Evolutionary conservation across 2,113 vertebrate genomes (phyloP).

Genomic region (Riparia riparia): DNA sequence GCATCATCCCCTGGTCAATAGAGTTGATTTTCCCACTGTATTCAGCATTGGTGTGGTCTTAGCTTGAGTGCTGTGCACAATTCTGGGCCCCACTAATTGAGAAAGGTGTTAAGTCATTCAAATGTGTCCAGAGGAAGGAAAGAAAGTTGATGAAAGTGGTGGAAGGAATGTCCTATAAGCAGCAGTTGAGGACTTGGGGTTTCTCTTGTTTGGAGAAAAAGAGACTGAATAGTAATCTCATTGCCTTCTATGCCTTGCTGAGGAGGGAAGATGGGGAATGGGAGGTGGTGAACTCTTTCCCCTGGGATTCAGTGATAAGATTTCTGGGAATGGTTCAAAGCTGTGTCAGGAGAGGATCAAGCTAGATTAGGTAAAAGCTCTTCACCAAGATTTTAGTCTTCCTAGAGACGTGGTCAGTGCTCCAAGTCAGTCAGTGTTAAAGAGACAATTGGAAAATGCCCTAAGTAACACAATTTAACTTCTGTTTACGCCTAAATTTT

Average conservation of each 20-base stretch:
- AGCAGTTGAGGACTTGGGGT: not conserved
- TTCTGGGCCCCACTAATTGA: not conserved
- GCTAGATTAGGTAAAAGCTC: not conserved
- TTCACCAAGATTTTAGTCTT: not conserved
- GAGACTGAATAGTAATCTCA: fast-evolving
- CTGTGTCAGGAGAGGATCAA: not conserved
- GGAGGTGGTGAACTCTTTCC: not conserved
- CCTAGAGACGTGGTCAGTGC: fast-evolving
- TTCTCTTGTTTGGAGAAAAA: not conserved
- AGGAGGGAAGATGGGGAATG: not conserved
- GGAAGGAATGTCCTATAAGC: not conserved
- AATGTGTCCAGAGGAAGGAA: not conserved
- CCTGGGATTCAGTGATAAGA: not conserved
- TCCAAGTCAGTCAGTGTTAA: not conserved
- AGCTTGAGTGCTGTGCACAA: not conserved
- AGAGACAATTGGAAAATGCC: not conserved
- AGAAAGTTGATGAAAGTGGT: not conserved
- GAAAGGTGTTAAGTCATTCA: not conserved
- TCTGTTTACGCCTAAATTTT: not conserved
- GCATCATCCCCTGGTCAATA: fast-evolving
- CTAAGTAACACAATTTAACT: not conserved
- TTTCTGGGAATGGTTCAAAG: not conserved
- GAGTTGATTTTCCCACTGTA: fast-evolving
- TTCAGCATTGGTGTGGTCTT: not conserved
- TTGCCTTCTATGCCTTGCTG: not conserved